Conservation (phyloP, 2,888 invertebrate genomes). For the Scaptomyza reducta region DNA sequence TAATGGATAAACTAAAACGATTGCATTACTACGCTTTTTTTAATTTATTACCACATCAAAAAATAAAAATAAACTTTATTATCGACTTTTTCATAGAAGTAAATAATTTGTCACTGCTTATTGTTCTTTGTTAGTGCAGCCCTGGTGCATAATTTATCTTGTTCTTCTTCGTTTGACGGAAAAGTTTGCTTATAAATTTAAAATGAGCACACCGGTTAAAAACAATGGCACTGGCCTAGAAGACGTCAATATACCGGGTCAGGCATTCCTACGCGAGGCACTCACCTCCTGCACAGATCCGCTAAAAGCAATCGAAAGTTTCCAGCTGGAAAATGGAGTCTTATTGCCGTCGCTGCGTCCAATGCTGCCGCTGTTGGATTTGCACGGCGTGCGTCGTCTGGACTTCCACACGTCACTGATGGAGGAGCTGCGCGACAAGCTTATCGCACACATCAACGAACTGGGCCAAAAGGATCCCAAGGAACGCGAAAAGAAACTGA, state of each 20-base stretch:
- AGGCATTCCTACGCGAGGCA: constrained; percentile 93
- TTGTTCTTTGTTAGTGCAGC: background rate
- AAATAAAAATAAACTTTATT: background rate
- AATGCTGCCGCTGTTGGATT: constrained; percentile 96
- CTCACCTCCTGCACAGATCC: constrained; percentile 98
- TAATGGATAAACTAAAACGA: background rate
- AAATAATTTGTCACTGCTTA: background rate
- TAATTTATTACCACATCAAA: background rate
- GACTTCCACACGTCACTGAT: constrained; percentile 98
- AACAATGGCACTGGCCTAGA: constrained; percentile 88
- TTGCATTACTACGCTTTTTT: background rate
- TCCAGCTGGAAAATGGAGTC: constrained; percentile 95
- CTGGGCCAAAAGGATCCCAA: constrained; percentile 86
- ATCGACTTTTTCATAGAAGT: background rate
- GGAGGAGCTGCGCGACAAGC: constrained; percentile 90
- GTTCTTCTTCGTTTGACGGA: background rate
- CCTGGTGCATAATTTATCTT: constrained; percentile 8
- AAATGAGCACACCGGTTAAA: constrained; percentile 82
- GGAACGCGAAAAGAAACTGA: constrained; percentile 91
- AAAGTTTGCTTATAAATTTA: constrained; percentile 19
- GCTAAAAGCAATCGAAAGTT: constrained; percentile 98
- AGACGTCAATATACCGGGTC: constrained; percentile 94
- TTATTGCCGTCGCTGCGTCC: constrained; percentile 95
- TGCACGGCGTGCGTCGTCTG: constrained; percentile 95
- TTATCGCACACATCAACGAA: constrained; percentile 93